A percentile compares a stretch with the other conserved stretches of the same genome.
phyloP scores from a whole-genome alignment of 2,113 vertebrate genomes.

The Hemiprocne comata region DNA sequence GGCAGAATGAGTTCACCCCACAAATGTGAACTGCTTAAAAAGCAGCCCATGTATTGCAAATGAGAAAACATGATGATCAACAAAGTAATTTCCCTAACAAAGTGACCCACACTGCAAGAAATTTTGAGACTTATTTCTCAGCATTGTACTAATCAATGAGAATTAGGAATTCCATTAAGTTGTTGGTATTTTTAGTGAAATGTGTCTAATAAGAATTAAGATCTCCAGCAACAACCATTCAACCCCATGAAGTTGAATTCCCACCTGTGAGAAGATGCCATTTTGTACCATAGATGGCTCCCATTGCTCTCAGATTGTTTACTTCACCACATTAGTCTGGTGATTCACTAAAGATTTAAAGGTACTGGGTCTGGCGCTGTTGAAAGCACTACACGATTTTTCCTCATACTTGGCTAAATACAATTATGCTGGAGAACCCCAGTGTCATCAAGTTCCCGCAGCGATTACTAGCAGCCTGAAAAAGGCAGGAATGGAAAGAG shows the following conservation, averaged over 20 bases:
- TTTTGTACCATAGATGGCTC: not conserved
- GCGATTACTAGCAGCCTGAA: not conserved
- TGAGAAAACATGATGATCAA: not conserved
- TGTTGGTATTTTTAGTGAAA: not conserved
- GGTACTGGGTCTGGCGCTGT: not conserved
- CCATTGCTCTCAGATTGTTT: not conserved
- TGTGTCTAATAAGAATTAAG: not conserved
- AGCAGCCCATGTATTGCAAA: not conserved
- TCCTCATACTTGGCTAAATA: not conserved
- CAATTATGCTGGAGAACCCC: not conserved
- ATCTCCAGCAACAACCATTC: not conserved
- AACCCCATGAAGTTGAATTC: not conserved
- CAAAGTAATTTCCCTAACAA: not conserved
- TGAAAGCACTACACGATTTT: not conserved
- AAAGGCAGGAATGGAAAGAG: not conserved
- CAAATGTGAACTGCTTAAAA: not conserved
- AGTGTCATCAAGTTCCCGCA: not conserved
- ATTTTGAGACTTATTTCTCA: not conserved
- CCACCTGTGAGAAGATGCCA: not conserved
- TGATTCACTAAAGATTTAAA: constrained; percentile 39
- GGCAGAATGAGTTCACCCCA: not conserved
- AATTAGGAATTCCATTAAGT: not conserved
- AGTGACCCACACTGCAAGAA: not conserved
- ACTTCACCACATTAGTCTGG: not conserved
- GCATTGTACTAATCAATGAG: not conserved